phyloP scores from a whole-genome alignment of 1,140 invertebrate genomes.

The Drosophila serrata region DNA sequence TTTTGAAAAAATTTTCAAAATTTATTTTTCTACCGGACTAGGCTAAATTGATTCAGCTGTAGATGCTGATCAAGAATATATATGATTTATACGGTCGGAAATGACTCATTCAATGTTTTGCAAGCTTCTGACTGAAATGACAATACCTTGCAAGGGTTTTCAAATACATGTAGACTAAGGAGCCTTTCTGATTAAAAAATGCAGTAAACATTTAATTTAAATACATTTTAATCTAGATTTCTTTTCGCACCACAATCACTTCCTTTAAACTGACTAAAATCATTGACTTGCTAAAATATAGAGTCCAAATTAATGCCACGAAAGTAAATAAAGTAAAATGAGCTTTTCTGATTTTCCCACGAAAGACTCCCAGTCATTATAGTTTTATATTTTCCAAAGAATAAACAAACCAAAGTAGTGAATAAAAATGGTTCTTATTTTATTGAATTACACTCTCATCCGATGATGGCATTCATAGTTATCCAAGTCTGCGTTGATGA shows the following conservation, averaged over 20 bases:
- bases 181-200: neutral
- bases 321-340: neutral
- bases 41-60: too few relatives aligned
- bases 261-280: neutral
- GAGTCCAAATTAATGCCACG: neutral
- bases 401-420: neutral
- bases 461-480: conserved; percentile 14
- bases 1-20: too few relatives aligned
- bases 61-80: too few relatives aligned
- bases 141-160: too few relatives aligned
- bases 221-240: neutral
- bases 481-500: conserved; percentile 28
- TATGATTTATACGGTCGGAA: too few relatives aligned
- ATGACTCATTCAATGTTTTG: too few relatives aligned
- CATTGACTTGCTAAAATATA: neutral
- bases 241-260: neutral
- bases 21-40: too few relatives aligned
- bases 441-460: conserved; percentile 15
- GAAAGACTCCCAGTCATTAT: neutral
- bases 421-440: neutral
- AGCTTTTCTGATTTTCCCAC: too few relatives aligned
- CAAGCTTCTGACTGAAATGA: too few relatives aligned
- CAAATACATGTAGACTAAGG: too few relatives aligned
- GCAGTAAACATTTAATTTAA: neutral
- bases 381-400: neutral